A percentile compares a stretch with the other conserved stretches of the same genome.
These are phyloP conservation scores for Latheticus oryzae DNA, from an alignment of 2,888 invertebrate species.

Conservation along the genomic window DNA sequence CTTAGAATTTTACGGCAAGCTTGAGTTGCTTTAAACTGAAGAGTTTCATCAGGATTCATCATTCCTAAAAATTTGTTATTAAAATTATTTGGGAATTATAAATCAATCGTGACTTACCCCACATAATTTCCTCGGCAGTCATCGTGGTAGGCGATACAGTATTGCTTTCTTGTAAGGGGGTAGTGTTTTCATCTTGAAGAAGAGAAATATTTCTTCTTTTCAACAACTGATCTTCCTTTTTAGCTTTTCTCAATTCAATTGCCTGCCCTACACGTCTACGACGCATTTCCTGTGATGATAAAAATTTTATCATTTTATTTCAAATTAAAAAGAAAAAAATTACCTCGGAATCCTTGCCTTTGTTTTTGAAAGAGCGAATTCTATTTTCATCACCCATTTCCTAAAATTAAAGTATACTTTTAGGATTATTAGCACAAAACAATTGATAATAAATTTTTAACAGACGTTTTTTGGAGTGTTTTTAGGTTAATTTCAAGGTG, in stretches of 20 bases:
- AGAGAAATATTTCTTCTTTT: conserved; percentile 89
- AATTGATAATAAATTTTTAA: no score
- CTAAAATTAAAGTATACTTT: conserved; percentile 9
- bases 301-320: conserved; percentile 6
- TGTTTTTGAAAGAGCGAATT: conserved; percentile 81
- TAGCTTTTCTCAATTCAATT: conserved; percentile 91
- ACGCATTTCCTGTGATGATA: conserved; percentile 79
- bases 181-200: conserved; percentile 68
- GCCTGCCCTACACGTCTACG: conserved; percentile 89
- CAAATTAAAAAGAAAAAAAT: conserved; percentile 53
- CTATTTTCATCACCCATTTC: conserved; percentile 76
- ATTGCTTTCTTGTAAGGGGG: conserved; percentile 68
- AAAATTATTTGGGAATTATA: not conserved
- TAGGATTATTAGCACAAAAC: no score
- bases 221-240: conserved; percentile 92
- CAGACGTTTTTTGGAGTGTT: no score
- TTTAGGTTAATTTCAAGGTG: no score
- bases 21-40: conserved; percentile 79
- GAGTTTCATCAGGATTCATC: conserved; percentile 72
- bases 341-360: conserved; percentile 80
- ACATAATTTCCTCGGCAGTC: conserved; percentile 79
- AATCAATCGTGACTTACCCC: conserved; percentile 63
- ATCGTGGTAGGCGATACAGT: conserved; percentile 64
- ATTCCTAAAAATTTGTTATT: conserved; percentile 67
- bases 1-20: conserved; percentile 90